Percentiles rank a stretch among this genome's conserved stretches.
These are phyloP conservation scores for Iguana delicatissima DNA, from an alignment of 2,797 vertebrate species.

Conservation along the genomic window DNA sequence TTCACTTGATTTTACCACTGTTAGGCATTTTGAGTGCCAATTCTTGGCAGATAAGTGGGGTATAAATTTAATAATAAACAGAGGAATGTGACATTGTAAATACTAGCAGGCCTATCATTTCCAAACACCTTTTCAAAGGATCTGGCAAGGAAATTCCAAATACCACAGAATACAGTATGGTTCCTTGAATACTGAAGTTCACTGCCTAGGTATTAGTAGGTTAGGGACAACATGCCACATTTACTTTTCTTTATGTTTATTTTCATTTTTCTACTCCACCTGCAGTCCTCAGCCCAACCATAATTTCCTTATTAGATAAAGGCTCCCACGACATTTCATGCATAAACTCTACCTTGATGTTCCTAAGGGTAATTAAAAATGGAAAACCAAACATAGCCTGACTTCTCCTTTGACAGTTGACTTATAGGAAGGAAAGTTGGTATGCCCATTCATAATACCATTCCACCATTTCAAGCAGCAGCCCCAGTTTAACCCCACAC, in stretches of 20 bases:
- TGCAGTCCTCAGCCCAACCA: background rate
- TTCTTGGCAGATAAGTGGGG: background rate
- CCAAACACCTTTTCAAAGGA: background rate
- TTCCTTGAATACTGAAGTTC: background rate
- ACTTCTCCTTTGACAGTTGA: background rate
- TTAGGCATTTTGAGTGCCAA: background rate
- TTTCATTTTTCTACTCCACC: background rate
- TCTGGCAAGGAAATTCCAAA: background rate
- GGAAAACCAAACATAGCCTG: background rate
- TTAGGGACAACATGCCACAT: background rate
- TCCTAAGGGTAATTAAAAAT: background rate
- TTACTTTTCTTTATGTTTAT: background rate
- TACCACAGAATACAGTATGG: background rate
- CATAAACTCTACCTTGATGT: background rate
- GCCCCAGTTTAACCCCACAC: background rate
- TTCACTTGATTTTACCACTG: background rate
- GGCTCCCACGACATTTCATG: background rate
- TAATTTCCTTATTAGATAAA: background rate
- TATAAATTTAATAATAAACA: background rate
- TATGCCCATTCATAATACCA: background rate
- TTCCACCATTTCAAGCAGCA: background rate
- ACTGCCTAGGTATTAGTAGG: background rate
- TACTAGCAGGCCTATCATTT: background rate
- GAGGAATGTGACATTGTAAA: background rate
- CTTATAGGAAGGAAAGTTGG: background rate